Conservation (phyloP, 2,888 invertebrate genomes). For the Scrobipalpa costella region DNA sequence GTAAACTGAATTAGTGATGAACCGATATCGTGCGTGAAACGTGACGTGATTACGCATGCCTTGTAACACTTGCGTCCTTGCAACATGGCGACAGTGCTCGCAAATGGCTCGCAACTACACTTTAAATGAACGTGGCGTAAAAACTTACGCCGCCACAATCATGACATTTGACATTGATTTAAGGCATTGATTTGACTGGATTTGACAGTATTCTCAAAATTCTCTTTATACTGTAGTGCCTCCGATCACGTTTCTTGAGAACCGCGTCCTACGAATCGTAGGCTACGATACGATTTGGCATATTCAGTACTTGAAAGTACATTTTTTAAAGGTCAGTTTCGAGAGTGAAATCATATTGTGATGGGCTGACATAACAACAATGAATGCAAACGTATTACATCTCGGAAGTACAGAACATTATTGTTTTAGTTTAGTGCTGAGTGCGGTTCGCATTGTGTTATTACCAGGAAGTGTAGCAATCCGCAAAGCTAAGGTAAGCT, state of each 20-base stretch:
- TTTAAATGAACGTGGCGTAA: no score
- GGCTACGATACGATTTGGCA: neutral
- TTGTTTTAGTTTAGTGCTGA: slow-evolving; percentile 30
- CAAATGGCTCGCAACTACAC: neutral
- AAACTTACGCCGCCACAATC: no score
- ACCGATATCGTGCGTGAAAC: slow-evolving; percentile 18
- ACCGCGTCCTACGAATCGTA: no score
- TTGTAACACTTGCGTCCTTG: slow-evolving; percentile 25
- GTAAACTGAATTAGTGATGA: slow-evolving; percentile 45
- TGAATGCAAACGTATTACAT: neutral
- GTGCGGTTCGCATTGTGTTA: slow-evolving; percentile 35
- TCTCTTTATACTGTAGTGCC: no score
- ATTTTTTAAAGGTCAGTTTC: slow-evolving; percentile 8
- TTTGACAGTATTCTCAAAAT: no score
- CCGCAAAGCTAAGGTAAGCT: slow-evolving; percentile 50
- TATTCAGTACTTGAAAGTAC: neutral
- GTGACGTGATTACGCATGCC: slow-evolving; percentile 10
- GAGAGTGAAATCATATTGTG: neutral
- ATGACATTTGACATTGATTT: no score
- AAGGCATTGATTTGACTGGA: no score
- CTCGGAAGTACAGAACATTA: slow-evolving; percentile 30
- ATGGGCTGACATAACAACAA: slow-evolving; percentile 8
- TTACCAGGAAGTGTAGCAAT: slow-evolving; percentile 69
- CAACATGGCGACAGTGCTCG: neutral
- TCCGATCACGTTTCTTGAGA: no score